phyloP scores from a whole-genome alignment of 2,797 vertebrate species.

The Sardinella longiceps region DNA sequence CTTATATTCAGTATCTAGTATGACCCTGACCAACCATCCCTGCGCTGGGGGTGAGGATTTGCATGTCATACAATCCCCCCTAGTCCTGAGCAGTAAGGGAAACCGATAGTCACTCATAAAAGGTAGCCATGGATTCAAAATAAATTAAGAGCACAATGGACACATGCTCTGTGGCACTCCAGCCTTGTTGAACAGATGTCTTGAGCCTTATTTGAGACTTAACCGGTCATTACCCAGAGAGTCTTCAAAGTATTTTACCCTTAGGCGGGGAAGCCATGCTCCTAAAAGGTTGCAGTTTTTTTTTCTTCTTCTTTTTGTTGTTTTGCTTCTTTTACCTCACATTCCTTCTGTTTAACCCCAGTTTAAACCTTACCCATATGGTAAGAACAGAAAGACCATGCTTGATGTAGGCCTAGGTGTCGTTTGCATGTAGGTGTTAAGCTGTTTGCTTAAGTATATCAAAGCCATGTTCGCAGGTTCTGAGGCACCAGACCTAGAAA shows the following conservation, averaged over 20 bases:
- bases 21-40: not conserved
- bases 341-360: not conserved
- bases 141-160: constrained; percentile 12
- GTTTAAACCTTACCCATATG: not conserved
- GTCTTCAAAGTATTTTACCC: constrained; percentile 6
- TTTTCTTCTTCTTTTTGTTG: not conserved
- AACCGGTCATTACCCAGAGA: constrained; percentile 9
- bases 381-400: not conserved
- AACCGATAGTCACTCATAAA: constrained; percentile 17
- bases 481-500: constrained; percentile 1
- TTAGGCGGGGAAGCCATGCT: not conserved
- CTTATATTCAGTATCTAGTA: not conserved
- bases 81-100: not conserved
- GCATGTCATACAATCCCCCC: constrained; percentile 16
- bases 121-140: constrained; percentile 20
- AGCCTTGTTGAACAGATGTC: constrained; percentile 11
- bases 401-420: not conserved
- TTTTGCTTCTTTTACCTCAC: not conserved
- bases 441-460: not conserved
- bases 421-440: not conserved
- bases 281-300: not conserved
- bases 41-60: not conserved
- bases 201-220: constrained; percentile 20
- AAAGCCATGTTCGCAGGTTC: constrained; percentile 31
- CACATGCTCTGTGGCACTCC: constrained; percentile 6